A percentile compares a stretch with the other conserved stretches of the same genome.
These are phyloP conservation scores for Echiichthys vipera DNA, from an alignment of 2,797 vertebrate genomes.

Conservation along the genomic window DNA sequence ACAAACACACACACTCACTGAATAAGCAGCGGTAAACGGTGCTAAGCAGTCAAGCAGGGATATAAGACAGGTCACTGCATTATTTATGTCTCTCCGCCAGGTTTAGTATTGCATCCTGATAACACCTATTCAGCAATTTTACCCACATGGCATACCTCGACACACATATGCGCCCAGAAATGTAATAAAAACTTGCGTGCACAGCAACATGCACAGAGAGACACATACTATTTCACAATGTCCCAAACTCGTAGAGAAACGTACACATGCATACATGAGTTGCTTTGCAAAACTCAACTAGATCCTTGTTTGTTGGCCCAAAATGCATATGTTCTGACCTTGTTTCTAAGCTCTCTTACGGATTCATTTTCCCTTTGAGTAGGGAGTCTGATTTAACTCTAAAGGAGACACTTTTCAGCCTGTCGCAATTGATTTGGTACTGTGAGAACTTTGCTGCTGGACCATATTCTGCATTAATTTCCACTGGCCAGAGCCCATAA, in stretches of 20 bases:
- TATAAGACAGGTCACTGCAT: slow-evolving; percentile 83
- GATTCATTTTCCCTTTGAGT: slow-evolving; percentile 34
- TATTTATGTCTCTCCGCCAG: slow-evolving; percentile 83
- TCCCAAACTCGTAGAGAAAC: not conserved
- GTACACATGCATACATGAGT: slow-evolving; percentile 5
- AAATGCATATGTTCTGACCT: slow-evolving; percentile 71
- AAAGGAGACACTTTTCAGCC: slow-evolving; percentile 52
- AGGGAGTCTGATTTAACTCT: slow-evolving; percentile 43
- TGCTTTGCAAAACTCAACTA: slow-evolving; percentile 35
- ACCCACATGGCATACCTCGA: slow-evolving; percentile 40
- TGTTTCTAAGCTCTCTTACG: slow-evolving; percentile 51
- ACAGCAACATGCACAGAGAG: not conserved
- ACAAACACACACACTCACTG: slow-evolving; percentile 16
- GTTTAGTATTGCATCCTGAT: slow-evolving; percentile 81
- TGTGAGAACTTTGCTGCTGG: slow-evolving; percentile 41
- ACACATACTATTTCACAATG: not conserved
- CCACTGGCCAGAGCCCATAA: slow-evolving; percentile 10
- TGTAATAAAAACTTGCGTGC: slow-evolving; percentile 25
- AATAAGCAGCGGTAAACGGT: slow-evolving; percentile 82
- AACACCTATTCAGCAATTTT: slow-evolving; percentile 84
- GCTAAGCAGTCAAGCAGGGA: slow-evolving; percentile 81
- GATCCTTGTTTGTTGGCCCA: slow-evolving; percentile 58
- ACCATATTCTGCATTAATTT: slow-evolving; percentile 43
- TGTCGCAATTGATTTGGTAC: slow-evolving; percentile 42
- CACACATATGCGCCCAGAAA: slow-evolving; percentile 30